Evolutionary conservation across 2,113 vertebrate species (phyloP).

Genomic region (Vanacampus margaritifer): DNA sequence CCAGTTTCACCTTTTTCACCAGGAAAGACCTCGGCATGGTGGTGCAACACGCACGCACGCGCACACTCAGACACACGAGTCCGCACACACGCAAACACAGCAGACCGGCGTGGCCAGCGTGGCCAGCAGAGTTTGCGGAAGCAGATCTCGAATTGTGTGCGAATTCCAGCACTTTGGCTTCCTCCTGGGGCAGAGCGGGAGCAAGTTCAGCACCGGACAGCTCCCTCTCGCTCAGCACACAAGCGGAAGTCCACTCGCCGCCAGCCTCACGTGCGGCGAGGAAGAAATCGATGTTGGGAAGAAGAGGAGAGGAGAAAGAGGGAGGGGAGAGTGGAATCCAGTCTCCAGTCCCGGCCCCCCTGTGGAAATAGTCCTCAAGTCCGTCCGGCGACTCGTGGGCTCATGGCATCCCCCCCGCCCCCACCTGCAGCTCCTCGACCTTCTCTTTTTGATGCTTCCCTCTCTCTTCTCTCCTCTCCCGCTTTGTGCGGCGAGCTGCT

Average conservation of each 20-base stretch:
- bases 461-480: slow-evolving; percentile 42
- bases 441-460: slow-evolving; percentile 25
- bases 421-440: slow-evolving; percentile 34
- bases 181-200: slow-evolving; percentile 41
- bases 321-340: slow-evolving; percentile 30
- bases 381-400: slow-evolving; percentile 11
- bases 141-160: background rate
- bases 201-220: slow-evolving; percentile 83
- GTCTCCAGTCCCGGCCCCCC: slow-evolving; percentile 32
- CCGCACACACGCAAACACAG: slow-evolving; percentile 39
- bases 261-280: slow-evolving; percentile 10
- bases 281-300: slow-evolving; percentile 24
- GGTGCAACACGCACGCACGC: slow-evolving; percentile 43
- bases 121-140: slow-evolving; percentile 7
- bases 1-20: slow-evolving; percentile 95
- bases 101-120: slow-evolving; percentile 60
- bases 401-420: slow-evolving; percentile 32
- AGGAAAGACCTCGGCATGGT: slow-evolving; percentile 94
- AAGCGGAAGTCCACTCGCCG: slow-evolving; percentile 1
- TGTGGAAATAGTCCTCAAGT: slow-evolving; percentile 43
- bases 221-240: slow-evolving; percentile 58
- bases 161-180: slow-evolving; percentile 35
- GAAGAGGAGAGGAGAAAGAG: slow-evolving; percentile 27
- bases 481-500: slow-evolving; percentile 56
- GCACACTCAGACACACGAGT: slow-evolving; percentile 26